Evolutionary conservation across 92 coral and sea anemone genomes (phyloP).

Genomic region (Paragorgia papillata): DNA sequence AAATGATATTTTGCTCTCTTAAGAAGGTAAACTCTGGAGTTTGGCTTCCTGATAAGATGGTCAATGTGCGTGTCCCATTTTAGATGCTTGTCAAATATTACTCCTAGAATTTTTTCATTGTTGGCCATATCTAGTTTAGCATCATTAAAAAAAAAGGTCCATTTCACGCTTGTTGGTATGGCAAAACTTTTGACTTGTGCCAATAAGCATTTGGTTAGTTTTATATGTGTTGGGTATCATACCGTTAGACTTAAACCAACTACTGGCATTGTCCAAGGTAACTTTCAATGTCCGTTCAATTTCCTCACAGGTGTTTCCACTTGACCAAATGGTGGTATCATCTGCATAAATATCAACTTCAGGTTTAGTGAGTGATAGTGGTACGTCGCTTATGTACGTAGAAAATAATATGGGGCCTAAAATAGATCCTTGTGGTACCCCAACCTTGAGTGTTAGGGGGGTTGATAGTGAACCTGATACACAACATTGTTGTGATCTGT

Average conservation of each 20-base stretch:
- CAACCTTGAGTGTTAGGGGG: too few relatives aligned
- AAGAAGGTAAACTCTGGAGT: not conserved
- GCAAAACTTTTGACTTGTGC: not conserved
- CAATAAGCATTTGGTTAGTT: not conserved
- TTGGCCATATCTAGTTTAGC: not conserved
- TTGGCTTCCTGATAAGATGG: too few relatives aligned
- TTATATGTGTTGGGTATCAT: conserved; percentile 3
- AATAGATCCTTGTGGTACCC: too few relatives aligned
- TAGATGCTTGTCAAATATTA: conserved; percentile 1
- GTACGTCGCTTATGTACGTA: too few relatives aligned
- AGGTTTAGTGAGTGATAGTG: conserved; percentile 2
- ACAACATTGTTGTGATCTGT: too few relatives aligned
- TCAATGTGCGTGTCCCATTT: not conserved
- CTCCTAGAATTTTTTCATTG: not conserved
- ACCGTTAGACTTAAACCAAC: not conserved
- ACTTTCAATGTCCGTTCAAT: conserved; percentile 25
- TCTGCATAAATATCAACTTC: conserved; percentile 48
- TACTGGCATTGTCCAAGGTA: not conserved
- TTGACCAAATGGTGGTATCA: conserved; percentile 52
- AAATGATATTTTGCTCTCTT: conserved; percentile 1
- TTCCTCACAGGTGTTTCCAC: conserved; percentile 27
- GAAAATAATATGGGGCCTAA: too few relatives aligned
- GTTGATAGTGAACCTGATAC: too few relatives aligned
- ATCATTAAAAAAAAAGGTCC: not conserved
- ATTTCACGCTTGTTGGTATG: not conserved